Evolutionary conservation across 2,113 vertebrate species (phyloP).

Genomic region (Halichoerus grypus): DNA sequence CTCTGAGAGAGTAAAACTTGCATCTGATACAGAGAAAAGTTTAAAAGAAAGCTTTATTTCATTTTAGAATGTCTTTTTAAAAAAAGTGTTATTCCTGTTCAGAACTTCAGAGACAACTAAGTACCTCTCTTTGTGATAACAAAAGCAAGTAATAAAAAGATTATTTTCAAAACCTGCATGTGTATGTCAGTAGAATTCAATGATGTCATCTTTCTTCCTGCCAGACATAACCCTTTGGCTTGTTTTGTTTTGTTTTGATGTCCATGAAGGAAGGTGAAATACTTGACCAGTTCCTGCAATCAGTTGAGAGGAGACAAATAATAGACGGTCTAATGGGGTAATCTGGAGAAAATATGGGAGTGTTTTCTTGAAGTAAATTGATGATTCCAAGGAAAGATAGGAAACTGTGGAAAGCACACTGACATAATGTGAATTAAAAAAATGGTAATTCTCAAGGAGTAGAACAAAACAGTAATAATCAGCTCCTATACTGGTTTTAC

Average conservation of each 20-base stretch:
- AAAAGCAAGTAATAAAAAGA: neutral
- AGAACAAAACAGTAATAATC: neutral
- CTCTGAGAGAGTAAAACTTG: neutral
- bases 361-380: neutral
- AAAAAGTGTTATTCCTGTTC: neutral
- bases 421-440: neutral
- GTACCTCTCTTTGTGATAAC: neutral
- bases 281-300: neutral
- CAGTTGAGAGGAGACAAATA: neutral
- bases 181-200: neutral
- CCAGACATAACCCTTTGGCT: neutral
- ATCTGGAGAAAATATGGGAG: neutral
- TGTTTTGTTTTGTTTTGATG: neutral
- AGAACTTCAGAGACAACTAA: neutral
- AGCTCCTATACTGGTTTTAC: neutral
- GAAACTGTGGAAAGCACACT: neutral
- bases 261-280: neutral
- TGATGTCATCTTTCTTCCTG: neutral
- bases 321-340: neutral
- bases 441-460: neutral
- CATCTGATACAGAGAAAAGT: neutral
- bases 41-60: neutral
- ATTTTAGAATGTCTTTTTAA: neutral
- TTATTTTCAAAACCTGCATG: neutral
- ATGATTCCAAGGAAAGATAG: neutral